Evolutionary conservation across 2,113 vertebrate species (phyloP), one percentile per base, ranked within the genome.

Genomic region (Origma solitaria): DNA sequence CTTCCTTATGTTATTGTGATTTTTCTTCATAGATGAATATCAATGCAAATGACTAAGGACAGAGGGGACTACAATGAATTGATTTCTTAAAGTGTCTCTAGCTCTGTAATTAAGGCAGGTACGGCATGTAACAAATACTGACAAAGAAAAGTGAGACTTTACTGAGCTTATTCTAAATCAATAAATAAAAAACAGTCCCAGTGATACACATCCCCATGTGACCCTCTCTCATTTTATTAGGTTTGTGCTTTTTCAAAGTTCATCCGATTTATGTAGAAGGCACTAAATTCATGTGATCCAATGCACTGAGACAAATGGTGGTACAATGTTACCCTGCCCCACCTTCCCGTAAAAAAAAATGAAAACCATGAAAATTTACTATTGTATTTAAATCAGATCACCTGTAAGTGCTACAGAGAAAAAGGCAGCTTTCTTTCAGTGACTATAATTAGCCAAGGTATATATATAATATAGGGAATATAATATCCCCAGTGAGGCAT

Each of bases 301-400:
- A 40, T 7, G 15, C 30, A 30, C 3, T 54, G 61, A 85, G 15
- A 79, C 17, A 80, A 37, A 30, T 13, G 30, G 6, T 40, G 35
- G 17, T 23, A 30, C 12, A 68, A 20, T 8, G 50, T 10, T 20
- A 69, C 2, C 1, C 5, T 18, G 50, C 15, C 15, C 37, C 13
- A n/a, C 4, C 3, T 4, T 17, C 19, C 15, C 20, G 33, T 8
- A 60, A 21, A 54, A 50, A 50, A 38, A 10, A 0, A 1, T 64
- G 22, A 84, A 85, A 77, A 66, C 30, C 0, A 40, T 21, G 19
- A 19, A 65, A 78, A 66, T 4, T 37, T 83, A 31, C 23, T 82
- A 31, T 25, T 42, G 27, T 45, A 82, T 82, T 49, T 50, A 75
- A 80, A 71, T 4, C 38, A 89, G 33, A 71, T 27, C 10, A 58